Evolutionary conservation across 1,140 invertebrate species (phyloP), one percentile per base, ranked within the genome.

Genomic region (Cheumatopsyche charites): DNA sequence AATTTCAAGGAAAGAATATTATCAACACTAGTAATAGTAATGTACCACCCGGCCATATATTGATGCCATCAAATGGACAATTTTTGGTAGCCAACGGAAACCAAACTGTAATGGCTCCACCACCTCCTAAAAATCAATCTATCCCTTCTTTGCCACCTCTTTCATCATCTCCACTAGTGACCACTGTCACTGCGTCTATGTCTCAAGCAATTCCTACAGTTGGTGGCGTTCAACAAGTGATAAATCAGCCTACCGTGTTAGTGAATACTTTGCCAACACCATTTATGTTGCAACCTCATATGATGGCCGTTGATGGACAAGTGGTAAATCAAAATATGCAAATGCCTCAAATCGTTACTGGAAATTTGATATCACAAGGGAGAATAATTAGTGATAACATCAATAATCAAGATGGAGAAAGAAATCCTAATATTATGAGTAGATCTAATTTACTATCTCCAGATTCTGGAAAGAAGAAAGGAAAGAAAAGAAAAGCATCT

Each of bases 211-310:
- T 89, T 11, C 80, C 82, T 7, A 78, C 79, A 0, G 81, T 80
- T 0, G 82, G 79, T 0, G 78, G 78, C 13, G 78, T 81, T 43
- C 84, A 78, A 72, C 82, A 80, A 4, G 78, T 84, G 2, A 79
- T 84, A 0, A 84, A 84, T 73, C 92, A 93, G 78, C 91, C 91
- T 15, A 90, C 91, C 0, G 91, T 94, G 0, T 84, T 96, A 9
- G 90, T 95, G 0, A 95, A 95, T 77, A 90, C 92, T 0, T 84
- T 95, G 72, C 90, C 91, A 72, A 87, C 91, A 17, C 92, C 92
- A 0, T 91, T 93, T 61, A 87, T 93, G 7, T 88, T 95, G 58
- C 92, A 92, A 80, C 90, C 90, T 3, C 87, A 91, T 1, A 88
- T 91, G 55, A 88, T 90, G 82, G 84, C 88, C 3, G 84, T 90